phyloP scores from a whole-genome alignment of 2,113 vertebrate genomes.

The Oreochromis niloticus region DNA sequence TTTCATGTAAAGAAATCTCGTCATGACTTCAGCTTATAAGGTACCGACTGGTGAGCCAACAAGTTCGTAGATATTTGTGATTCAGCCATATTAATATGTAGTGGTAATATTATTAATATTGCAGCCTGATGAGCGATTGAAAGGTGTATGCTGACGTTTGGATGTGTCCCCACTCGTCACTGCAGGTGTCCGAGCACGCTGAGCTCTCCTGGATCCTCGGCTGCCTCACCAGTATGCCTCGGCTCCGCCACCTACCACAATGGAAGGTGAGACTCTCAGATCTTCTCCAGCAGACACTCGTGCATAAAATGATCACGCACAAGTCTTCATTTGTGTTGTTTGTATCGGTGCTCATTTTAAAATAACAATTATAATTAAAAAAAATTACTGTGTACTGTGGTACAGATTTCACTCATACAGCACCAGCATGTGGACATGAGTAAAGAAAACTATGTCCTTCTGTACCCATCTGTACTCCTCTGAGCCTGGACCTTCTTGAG shows the following conservation, averaged over 20 bases:
- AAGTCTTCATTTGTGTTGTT: background rate
- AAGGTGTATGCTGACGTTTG: background rate
- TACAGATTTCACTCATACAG: background rate
- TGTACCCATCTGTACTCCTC: background rate
- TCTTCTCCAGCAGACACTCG: background rate
- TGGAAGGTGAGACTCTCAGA: conserved; percentile 80
- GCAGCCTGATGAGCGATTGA: background rate
- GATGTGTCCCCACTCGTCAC: background rate
- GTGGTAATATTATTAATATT: background rate
- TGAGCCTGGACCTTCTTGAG: background rate
- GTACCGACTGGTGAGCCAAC: background rate
- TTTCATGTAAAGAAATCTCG: background rate
- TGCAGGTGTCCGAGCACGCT: conserved; percentile 84
- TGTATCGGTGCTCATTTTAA: background rate
- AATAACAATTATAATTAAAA: background rate
- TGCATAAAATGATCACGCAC: background rate
- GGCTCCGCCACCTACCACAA: conserved; percentile 87
- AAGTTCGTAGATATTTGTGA: background rate
- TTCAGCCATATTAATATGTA: background rate
- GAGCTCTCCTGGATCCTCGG: conserved; percentile 91
- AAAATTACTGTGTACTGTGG: background rate
- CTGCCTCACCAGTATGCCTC: conserved; percentile 87
- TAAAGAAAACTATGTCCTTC: background rate
- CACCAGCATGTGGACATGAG: background rate
- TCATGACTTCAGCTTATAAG: background rate